Evolutionary conservation across 2,888 invertebrate genomes (phyloP).

Genomic region (Oxyteleia sp.): DNA sequence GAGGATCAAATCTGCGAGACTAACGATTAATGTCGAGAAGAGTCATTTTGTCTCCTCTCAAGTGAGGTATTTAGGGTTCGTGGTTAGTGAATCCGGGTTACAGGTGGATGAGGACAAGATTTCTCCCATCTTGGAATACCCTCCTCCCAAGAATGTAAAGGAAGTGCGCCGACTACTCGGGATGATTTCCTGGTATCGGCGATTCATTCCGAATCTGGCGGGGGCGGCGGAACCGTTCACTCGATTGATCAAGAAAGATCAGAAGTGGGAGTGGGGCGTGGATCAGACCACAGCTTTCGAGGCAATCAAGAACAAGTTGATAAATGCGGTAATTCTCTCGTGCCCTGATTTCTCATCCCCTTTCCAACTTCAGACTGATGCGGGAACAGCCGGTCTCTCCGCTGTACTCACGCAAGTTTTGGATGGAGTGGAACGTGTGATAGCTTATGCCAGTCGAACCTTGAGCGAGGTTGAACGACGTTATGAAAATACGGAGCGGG

Average conservation of each 20-base stretch:
- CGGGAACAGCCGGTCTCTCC: too few species aligned
- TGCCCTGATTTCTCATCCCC: too few species aligned
- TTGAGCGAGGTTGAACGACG: constrained; percentile 51
- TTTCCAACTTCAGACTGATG: too few species aligned
- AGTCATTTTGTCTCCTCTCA: not conserved
- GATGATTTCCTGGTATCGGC: constrained; percentile 76
- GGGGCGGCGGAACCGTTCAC: constrained; percentile 73
- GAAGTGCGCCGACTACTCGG: constrained; percentile 77
- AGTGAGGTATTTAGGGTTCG: not conserved
- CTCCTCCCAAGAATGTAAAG: constrained; percentile 69
- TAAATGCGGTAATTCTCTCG: not conserved
- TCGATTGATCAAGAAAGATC: constrained; percentile 69
- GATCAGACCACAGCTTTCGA: not conserved
- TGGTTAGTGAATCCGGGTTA: constrained; percentile 3
- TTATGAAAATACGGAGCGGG: constrained; percentile 66
- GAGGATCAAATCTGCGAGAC: too few species aligned
- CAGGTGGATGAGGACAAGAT: constrained; percentile 49
- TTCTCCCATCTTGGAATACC: constrained; percentile 47
- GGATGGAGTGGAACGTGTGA: constrained; percentile 28
- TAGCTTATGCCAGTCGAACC: constrained; percentile 69
- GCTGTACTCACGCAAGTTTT: too few species aligned
- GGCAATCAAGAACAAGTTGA: too few species aligned
- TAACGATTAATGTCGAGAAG: too few species aligned
- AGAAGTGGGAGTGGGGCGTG: constrained; percentile 65
- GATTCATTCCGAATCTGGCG: not conserved